These are phyloP conservation scores for Pseudobourletiella spinata DNA, from an alignment of 1,140 invertebrate genomes.

Conservation along the genomic window DNA sequence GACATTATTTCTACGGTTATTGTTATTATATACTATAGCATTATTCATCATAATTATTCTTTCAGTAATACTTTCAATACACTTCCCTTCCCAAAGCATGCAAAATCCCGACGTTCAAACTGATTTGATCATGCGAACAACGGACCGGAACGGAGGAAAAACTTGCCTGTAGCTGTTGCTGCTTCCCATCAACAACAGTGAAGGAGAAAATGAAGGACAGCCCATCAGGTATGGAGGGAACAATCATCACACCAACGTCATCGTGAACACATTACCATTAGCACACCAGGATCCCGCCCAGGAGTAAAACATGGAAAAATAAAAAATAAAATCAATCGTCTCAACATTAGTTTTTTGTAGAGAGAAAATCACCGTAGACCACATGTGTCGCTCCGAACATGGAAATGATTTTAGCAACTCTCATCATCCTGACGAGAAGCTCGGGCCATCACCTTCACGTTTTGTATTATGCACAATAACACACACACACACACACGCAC, in stretches of 20 bases:
- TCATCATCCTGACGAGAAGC: background rate
- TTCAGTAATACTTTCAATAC: background rate
- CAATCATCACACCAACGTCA: background rate
- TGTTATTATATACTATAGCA: no score
- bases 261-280: background rate
- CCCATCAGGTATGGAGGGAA: background rate
- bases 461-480: no score
- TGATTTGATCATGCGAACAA: no score
- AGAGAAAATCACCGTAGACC: background rate
- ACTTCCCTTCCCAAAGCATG: no score
- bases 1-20: no score
- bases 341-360: no score
- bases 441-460: no score
- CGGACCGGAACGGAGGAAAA: background rate
- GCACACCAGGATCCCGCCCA: background rate
- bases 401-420: background rate
- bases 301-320: background rate
- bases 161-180: conserved; percentile 32
- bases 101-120: no score
- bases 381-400: background rate
- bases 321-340: no score
- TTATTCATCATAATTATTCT: no score
- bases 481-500: no score
- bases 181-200: background rate
- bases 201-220: background rate